These are phyloP conservation scores for Anguilla megastoma DNA, from an alignment of 2,797 vertebrate species.

Conservation along the genomic window DNA sequence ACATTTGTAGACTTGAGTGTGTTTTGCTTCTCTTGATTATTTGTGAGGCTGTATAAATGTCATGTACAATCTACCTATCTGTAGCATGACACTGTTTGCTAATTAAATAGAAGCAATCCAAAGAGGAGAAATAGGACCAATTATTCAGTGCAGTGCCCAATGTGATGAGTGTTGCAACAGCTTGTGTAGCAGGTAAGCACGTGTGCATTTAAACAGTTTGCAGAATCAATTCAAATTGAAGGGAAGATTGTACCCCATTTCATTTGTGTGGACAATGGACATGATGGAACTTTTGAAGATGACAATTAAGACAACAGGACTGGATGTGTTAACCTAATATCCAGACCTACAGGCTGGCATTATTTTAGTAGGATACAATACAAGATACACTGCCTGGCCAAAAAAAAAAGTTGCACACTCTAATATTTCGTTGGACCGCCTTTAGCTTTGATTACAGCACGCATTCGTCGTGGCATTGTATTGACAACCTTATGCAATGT, in stretches of 20 bases:
- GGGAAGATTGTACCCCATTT: neutral
- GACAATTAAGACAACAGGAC: neutral
- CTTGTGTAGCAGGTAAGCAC: neutral
- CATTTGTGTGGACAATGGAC: neutral
- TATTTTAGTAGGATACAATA: neutral
- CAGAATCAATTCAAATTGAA: neutral
- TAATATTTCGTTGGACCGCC: too few relatives aligned
- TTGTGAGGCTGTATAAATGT: neutral
- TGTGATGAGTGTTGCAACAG: neutral
- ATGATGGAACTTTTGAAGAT: neutral
- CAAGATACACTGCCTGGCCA: too few relatives aligned
- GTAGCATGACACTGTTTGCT: neutral
- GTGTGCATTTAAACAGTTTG: neutral
- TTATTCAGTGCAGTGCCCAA: neutral
- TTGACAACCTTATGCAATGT: too few relatives aligned
- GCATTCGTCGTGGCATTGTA: too few relatives aligned
- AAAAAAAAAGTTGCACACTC: too few relatives aligned
- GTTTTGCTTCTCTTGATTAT: constrained; percentile 8
- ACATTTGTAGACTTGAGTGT: constrained; percentile 31
- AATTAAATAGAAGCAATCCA: neutral
- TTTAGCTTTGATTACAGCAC: too few relatives aligned
- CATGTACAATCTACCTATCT: neutral
- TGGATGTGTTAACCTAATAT: neutral
- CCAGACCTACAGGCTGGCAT: neutral
- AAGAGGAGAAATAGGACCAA: neutral